A percentile compares a stretch with the other conserved stretches of the same genome.
phyloP scores from a whole-genome alignment of 1,140 invertebrate genomes.

The Saccostrea cuccullata region DNA sequence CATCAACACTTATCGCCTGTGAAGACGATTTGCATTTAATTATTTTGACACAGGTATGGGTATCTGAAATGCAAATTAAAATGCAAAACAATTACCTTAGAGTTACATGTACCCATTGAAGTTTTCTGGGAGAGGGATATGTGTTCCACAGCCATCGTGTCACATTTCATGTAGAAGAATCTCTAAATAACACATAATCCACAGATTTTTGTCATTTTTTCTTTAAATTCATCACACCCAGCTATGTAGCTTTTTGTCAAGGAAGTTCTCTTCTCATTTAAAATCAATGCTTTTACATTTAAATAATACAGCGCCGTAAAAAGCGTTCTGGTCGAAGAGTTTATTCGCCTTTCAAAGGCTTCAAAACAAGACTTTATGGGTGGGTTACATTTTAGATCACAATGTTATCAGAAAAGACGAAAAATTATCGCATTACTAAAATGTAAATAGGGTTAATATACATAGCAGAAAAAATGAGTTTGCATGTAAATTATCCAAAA shows the following conservation, averaged over 20 bases:
- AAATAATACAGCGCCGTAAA: neutral
- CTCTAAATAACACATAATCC: neutral
- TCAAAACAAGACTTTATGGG: neutral
- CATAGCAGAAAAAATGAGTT: neutral
- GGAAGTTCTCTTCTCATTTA: neutral
- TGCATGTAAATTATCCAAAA: neutral
- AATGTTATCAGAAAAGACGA: neutral
- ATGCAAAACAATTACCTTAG: neutral
- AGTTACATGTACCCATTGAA: neutral
- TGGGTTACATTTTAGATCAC: neutral
- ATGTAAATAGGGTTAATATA: neutral
- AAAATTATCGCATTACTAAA: neutral
- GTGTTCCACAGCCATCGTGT: neutral
- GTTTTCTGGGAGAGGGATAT: neutral
- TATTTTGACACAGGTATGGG: too few relatives aligned
- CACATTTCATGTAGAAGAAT: neutral
- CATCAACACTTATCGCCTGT: too few relatives aligned
- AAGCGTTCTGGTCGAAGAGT: constrained; percentile 5
- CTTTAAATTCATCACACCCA: neutral
- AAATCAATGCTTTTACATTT: neutral
- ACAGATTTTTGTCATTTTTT: neutral
- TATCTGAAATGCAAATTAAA: too few relatives aligned
- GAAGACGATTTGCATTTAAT: too few relatives aligned
- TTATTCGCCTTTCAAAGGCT: neutral
- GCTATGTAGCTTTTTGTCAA: neutral